These are phyloP conservation scores for Chiridota heheva DNA, from an alignment of 35 echinoderm and acorn worm genomes.

Conservation along the genomic window DNA sequence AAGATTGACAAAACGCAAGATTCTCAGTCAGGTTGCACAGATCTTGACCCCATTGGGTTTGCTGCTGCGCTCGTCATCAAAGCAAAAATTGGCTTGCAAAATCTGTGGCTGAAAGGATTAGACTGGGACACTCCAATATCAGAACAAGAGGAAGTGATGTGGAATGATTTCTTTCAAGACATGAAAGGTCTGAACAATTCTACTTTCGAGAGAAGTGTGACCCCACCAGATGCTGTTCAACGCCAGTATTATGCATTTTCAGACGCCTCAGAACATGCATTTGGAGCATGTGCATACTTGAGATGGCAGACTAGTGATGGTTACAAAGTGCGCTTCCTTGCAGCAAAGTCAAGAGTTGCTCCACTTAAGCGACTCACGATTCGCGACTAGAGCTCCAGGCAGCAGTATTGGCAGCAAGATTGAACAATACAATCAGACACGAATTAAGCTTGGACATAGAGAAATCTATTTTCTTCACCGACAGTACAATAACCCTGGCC, in stretches of 20 bases:
- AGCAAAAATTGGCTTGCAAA: slow-evolving; percentile 72
- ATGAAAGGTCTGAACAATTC: slow-evolving; percentile 50
- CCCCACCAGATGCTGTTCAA: slow-evolving; percentile 27
- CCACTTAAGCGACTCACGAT: slow-evolving; percentile 56
- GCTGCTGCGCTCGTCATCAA: slow-evolving; percentile 59
- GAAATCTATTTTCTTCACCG: slow-evolving; percentile 48
- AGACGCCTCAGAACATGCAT: slow-evolving; percentile 60
- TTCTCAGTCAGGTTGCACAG: slow-evolving; percentile 51
- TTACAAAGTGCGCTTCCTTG: slow-evolving; percentile 37
- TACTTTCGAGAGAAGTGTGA: slow-evolving; percentile 33
- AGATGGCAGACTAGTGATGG: slow-evolving; percentile 13
- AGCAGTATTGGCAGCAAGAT: slow-evolving; percentile 44
- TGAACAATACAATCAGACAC: slow-evolving; percentile 8
- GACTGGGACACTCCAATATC: slow-evolving; percentile 57
- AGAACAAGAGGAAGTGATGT: background rate
- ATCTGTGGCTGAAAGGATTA: slow-evolving; percentile 55
- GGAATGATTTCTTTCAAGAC: slow-evolving; percentile 50
- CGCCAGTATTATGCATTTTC: slow-evolving; percentile 29
- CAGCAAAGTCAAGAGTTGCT: slow-evolving; percentile 62
- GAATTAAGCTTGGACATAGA: slow-evolving; percentile 31
- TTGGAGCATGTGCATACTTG: slow-evolving; percentile 51
- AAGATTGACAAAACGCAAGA: slow-evolving; percentile 55
- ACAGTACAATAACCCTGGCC: slow-evolving; percentile 49
- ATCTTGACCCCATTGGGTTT: slow-evolving; percentile 85
- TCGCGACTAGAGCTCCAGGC: slow-evolving; percentile 63